A percentile compares a stretch with the other conserved stretches of the same genome.
These are phyloP conservation scores for Eristalis arbustorum DNA, from an alignment of 2,888 invertebrate species.

Conservation along the genomic window DNA sequence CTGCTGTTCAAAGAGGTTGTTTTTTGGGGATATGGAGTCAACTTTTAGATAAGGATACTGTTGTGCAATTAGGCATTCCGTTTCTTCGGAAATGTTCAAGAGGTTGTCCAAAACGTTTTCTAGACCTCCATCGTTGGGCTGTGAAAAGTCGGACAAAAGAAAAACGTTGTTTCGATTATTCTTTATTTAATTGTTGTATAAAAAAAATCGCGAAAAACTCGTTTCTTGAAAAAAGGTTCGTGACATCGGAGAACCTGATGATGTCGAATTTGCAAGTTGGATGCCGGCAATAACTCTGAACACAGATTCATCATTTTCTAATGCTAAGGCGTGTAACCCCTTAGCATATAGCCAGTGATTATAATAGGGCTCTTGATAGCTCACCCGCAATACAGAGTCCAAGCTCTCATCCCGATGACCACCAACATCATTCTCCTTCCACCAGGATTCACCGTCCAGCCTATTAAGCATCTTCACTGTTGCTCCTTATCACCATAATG, in stretches of 20 bases:
- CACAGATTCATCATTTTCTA: no score
- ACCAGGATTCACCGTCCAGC: conserved; percentile 13
- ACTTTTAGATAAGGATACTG: conserved; percentile 50
- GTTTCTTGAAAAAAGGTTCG: no score
- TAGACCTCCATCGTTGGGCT: conserved; percentile 21
- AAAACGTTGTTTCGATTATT: no score
- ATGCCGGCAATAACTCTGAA: neutral
- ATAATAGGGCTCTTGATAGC: neutral
- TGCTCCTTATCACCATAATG: neutral
- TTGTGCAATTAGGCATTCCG: conserved; percentile 42
- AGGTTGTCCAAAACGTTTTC: conserved; percentile 48
- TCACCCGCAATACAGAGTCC: conserved; percentile 9
- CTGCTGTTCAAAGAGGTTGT: conserved; percentile 3
- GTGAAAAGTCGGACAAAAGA: neutral
- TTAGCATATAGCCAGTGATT: neutral
- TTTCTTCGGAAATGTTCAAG: conserved; percentile 51
- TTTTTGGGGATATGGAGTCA: conserved; percentile 23
- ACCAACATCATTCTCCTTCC: conserved; percentile 3
- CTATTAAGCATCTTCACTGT: conserved; percentile 23
- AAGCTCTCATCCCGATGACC: neutral
- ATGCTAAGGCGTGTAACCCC: neutral
- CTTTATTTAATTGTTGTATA: no score
- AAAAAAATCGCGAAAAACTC: no score
- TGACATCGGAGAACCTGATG: no score
- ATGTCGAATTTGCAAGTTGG: neutral